Conservation (phyloP, 37 sponge, comb jelly and placozoan species). For the Geodia barretti region DNA sequence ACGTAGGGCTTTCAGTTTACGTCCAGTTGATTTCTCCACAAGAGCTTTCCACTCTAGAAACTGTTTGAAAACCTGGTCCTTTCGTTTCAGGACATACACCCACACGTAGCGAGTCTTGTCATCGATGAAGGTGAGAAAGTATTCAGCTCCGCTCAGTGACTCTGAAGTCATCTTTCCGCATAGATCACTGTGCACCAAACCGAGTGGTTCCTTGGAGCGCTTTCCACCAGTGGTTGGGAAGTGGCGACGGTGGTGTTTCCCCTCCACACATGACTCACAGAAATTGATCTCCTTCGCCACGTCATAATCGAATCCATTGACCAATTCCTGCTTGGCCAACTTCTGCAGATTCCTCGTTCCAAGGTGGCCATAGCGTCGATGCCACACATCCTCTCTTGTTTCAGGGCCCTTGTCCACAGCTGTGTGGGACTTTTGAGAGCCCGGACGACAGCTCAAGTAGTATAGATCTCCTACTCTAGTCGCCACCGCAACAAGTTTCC, state of each 20-base stretch:
- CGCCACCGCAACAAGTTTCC: constrained; percentile 2
- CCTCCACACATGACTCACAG: constrained; percentile 66
- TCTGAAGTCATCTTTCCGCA: constrained; percentile 52
- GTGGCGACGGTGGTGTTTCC: constrained; percentile 44
- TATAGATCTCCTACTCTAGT: constrained; percentile 3
- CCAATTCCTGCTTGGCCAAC: constrained; percentile 41
- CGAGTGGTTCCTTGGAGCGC: constrained; percentile 32
- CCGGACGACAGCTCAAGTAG: neutral
- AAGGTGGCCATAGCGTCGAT: constrained; percentile 49
- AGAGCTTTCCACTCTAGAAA: constrained; percentile 71
- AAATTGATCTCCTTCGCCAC: constrained; percentile 36
- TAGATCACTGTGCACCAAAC: constrained; percentile 54
- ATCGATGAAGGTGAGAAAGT: constrained; percentile 61
- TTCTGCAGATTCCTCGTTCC: constrained; percentile 28
- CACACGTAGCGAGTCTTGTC: constrained; percentile 62
- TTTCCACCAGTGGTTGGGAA: constrained; percentile 30
- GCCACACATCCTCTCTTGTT: constrained; percentile 63
- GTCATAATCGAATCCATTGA: constrained; percentile 40
- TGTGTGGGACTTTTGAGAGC: neutral
- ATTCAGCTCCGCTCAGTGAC: constrained; percentile 64
- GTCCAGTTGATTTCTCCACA: constrained; percentile 41
- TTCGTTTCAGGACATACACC: constrained; percentile 59
- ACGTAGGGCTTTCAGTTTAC: constrained; percentile 52
- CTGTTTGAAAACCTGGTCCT: constrained; percentile 46
- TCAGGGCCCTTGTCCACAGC: neutral